Evolutionary conservation across 92 coral and sea anemone species (phyloP).

Genomic region (Muricea muricata): DNA sequence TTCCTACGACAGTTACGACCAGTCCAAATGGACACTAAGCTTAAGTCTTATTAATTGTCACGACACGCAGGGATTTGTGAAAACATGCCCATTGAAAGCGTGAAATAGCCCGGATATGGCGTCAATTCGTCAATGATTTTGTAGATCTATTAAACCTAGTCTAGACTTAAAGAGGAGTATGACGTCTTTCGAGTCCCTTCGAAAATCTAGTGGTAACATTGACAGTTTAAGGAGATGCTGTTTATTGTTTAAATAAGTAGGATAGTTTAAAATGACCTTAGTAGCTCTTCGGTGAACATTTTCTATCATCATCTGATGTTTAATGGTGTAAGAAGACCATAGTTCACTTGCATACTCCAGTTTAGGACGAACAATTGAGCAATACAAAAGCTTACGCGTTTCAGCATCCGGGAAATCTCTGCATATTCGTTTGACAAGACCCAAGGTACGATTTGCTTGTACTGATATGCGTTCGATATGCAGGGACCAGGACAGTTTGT

Average conservation of each 20-base stretch:
- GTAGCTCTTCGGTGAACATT: constrained; percentile 41
- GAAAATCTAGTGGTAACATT: not conserved
- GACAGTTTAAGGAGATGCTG: not conserved
- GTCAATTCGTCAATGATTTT: too few relatives aligned
- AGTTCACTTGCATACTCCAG: constrained; percentile 1
- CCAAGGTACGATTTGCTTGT: constrained; percentile 40
- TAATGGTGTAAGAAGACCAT: constrained; percentile 46
- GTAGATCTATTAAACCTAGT: constrained; percentile 41
- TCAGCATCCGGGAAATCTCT: constrained; percentile 19
- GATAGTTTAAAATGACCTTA: constrained; percentile 48
- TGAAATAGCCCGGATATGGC: too few relatives aligned
- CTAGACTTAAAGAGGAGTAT: constrained; percentile 50
- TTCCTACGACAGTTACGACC: too few relatives aligned
- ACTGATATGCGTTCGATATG: constrained; percentile 36
- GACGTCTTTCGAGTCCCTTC: constrained; percentile 16
- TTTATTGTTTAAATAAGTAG: constrained; percentile 27
- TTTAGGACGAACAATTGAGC: too few relatives aligned
- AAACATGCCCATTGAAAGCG: too few relatives aligned
- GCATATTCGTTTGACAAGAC: constrained; percentile 33
- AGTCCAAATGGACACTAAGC: too few relatives aligned
- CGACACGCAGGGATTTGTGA: too few relatives aligned
- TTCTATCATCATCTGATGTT: not conserved
- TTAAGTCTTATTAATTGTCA: too few relatives aligned
- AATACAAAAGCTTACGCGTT: too few relatives aligned
- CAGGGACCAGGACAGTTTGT: constrained; percentile 32